phyloP scores from a whole-genome alignment of 1,140 invertebrate species.

The Camponotus vicinus region DNA sequence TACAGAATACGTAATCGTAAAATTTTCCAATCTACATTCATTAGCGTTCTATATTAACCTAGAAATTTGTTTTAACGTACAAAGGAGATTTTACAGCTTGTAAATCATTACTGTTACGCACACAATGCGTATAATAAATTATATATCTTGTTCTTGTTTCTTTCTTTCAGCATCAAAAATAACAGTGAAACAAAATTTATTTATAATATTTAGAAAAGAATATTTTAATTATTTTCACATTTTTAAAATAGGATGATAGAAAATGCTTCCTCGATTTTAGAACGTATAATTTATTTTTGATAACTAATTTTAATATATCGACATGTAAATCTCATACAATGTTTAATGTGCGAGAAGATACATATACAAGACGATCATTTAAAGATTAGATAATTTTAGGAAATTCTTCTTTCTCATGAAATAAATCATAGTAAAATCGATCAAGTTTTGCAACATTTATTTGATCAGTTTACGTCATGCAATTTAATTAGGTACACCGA shows the following conservation, averaged over 20 bases:
- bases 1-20: background rate
- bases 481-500: constrained; percentile 64
- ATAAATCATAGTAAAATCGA: constrained; percentile 17
- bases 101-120: background rate
- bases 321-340: background rate
- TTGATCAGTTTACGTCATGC: constrained; percentile 44
- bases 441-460: constrained; percentile 33
- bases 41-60: background rate
- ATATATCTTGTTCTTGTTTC: background rate
- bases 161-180: background rate
- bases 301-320: too few species aligned
- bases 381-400: background rate
- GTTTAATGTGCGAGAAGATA: background rate
- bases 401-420: background rate
- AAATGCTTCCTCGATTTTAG: constrained; percentile 2
- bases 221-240: background rate
- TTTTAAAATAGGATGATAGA: background rate
- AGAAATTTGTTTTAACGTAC: constrained; percentile 11
- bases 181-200: background rate
- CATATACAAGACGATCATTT: background rate
- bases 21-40: background rate
- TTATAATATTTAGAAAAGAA: background rate
- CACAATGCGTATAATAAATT: background rate
- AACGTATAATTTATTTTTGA: constrained; percentile 3
- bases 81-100: background rate